phyloP scores from a whole-genome alignment of 1,140 invertebrate genomes.

The Aphaenogaster rudis region DNA sequence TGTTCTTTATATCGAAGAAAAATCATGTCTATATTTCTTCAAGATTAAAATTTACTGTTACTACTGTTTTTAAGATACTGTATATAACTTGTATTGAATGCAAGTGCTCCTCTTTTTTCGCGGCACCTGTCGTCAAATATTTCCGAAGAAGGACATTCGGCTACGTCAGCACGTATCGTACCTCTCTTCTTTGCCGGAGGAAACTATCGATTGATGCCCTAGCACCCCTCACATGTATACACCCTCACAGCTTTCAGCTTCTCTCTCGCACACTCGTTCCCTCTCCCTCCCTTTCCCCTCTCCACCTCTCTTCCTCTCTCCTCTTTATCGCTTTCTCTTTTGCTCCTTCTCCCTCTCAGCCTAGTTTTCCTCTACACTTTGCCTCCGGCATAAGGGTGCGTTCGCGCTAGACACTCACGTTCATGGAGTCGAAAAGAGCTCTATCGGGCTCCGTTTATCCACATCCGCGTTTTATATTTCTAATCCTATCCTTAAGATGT shows the following conservation, averaged over 20 bases:
- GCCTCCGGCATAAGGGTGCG: conserved; percentile 72
- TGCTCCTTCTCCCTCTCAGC: conserved; percentile 56
- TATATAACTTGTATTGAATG: conserved; percentile 54
- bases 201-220: conserved; percentile 83
- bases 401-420: conserved; percentile 70
- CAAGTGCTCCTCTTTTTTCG: conserved; percentile 35
- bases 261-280: conserved; percentile 35
- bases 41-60: not conserved
- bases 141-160: conserved; percentile 70
- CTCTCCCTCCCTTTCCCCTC: conserved; percentile 40
- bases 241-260: conserved; percentile 62
- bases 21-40: not conserved
- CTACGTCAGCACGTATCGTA: conserved; percentile 76
- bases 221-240: conserved; percentile 72
- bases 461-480: conserved; percentile 67
- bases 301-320: not conserved
- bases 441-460: conserved; percentile 67
- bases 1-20: not conserved
- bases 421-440: conserved; percentile 56
- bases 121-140: conserved; percentile 64
- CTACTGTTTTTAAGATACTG: not conserved
- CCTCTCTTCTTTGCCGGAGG: conserved; percentile 75
- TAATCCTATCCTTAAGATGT: conserved; percentile 36
- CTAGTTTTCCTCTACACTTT: conserved; percentile 68
- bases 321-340: conserved; percentile 27